Base-by-base conservation (phyloP, 2,888 invertebrate species). In the Dermolepida albohirtum region DNA sequence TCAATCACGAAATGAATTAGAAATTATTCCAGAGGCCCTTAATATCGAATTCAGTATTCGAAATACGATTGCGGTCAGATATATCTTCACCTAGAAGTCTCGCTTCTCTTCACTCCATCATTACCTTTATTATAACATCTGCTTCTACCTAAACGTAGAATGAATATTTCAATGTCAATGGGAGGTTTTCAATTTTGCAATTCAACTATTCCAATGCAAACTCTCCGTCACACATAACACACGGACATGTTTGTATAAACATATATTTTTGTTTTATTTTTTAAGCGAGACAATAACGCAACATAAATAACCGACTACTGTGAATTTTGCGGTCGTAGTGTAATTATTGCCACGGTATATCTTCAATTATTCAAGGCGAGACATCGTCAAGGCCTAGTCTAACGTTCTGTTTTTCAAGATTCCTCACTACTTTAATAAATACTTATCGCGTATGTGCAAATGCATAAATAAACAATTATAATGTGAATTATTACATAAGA, bases 301-400 rank as follows among this genome's bases (percentile, higher is more conserved):
- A 57, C 29, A n/a, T n/a, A 44, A 57, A 27, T 57, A 43, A 29
- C 43, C 12, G 10, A 27, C 29, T 43, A 57, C 52, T 29, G 52
- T 44, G 41, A 44, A 43, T 41, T 34, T 27, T 57, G 57, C 57
- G 57, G 57, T 57, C 29, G n/a, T 17, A 54, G 17, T 44, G 57
- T 27, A 57, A 14, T 57, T 44, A 57, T 44, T 43, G 14, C 14
- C 29, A 29, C 57, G 27, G 57, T 29, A 41, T 10, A 44, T 27
- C 57, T 57, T 57, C 57, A 57, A 57, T 57, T 57, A 57, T 57
- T 57, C 57, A 57, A 57, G 44, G 57, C 44, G 43, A 44, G 44
- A 57, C 44, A 57, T 43, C 57, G 14, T 29, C 57, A 57, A 57
- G 57, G 57, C 27, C 22, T 27, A 12, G 10, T 6, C 8, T 34